These are phyloP conservation scores for Macaca mulatta DNA, from an alignment of 2,113 vertebrate species.

Conservation along the genomic window DNA sequence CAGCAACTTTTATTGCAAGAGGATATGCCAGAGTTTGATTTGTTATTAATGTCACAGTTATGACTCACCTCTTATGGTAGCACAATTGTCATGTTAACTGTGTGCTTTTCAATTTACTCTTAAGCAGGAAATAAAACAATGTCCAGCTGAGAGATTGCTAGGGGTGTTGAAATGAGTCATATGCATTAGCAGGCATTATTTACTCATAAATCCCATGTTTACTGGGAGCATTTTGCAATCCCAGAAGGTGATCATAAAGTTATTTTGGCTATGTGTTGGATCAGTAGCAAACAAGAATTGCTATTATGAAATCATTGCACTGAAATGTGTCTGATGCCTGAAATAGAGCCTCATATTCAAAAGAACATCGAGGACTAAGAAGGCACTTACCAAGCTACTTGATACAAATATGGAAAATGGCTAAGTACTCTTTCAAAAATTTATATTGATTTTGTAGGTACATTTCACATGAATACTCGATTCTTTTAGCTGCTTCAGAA, in stretches of 20 bases:
- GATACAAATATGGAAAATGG: neutral
- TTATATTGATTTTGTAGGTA: neutral
- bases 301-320: neutral
- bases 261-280: neutral
- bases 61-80: neutral
- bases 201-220: constrained; percentile 11
- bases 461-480: neutral
- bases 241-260: constrained; percentile 36
- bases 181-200: neutral
- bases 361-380: neutral
- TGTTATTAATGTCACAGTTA: neutral
- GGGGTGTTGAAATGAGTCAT: neutral
- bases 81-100: neutral
- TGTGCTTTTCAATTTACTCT: neutral
- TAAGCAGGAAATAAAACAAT: neutral
- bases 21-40: neutral
- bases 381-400: neutral
- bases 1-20: neutral
- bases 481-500: neutral
- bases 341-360: neutral
- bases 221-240: neutral
- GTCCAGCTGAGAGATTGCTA: neutral
- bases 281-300: neutral
- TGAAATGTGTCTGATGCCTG: neutral
- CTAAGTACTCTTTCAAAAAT: neutral